These are phyloP conservation scores for Isaurus tuberculatus DNA, from an alignment of 92 coral and sea anemone species.

Conservation along the genomic window DNA sequence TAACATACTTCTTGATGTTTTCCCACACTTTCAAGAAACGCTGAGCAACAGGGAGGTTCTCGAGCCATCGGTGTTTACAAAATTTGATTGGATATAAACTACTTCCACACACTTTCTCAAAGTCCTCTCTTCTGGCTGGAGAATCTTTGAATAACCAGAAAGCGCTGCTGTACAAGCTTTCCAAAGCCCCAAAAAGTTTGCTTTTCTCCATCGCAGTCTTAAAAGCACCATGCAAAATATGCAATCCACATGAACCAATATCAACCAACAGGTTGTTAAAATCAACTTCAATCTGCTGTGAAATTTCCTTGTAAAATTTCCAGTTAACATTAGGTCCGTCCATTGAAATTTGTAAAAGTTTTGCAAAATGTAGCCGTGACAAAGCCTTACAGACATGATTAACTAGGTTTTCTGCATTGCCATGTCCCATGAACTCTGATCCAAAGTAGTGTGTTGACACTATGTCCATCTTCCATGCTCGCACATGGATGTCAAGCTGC, in stretches of 20 bases:
- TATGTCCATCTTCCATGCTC: constrained; percentile 37
- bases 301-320: constrained; percentile 47
- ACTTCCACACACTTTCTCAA: constrained; percentile 44
- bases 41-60: constrained; percentile 52
- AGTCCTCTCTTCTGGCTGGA: constrained; percentile 56
- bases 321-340: constrained; percentile 47
- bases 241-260: constrained; percentile 50
- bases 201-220: constrained; percentile 51
- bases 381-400: constrained; percentile 37
- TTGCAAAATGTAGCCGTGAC: constrained; percentile 35
- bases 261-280: constrained; percentile 42
- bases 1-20: constrained; percentile 48
- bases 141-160: constrained; percentile 56
- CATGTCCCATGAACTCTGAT: constrained; percentile 51
- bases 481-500: constrained; percentile 41
- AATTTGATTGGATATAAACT: constrained; percentile 39
- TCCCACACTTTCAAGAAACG: constrained; percentile 54
- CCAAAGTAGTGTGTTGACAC: constrained; percentile 51
- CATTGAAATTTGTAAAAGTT: constrained; percentile 45
- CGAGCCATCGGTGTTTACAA: constrained; percentile 51
- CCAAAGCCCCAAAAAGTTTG: constrained; percentile 46
- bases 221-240: constrained; percentile 48
- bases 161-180: constrained; percentile 46
- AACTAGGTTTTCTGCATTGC: constrained; percentile 48
- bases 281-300: constrained; percentile 48